Conservation (phyloP, 2,113 vertebrate species). For the Heterotis niloticus region DNA sequence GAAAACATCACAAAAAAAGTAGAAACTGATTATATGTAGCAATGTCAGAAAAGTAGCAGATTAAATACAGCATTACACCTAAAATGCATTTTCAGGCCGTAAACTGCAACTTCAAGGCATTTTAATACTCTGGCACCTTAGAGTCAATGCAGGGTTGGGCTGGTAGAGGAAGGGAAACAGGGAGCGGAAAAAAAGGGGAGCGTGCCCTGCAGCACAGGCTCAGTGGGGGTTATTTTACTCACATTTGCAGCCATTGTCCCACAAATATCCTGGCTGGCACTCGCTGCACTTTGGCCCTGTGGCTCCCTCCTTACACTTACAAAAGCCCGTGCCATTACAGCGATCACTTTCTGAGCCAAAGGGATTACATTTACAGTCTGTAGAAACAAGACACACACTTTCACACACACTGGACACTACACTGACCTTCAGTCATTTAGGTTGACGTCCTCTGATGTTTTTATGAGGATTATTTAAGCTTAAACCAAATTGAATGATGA, state of each 20-base stretch:
- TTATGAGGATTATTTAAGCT: no score
- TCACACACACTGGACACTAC: conserved; percentile 71
- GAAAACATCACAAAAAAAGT: not conserved
- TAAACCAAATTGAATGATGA: no score
- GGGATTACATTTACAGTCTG: conserved; percentile 98
- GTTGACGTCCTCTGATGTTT: conserved; percentile 19
- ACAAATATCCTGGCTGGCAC: conserved; percentile 95
- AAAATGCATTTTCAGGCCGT: not conserved
- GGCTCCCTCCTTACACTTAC: conserved; percentile 96
- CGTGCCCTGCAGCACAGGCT: not conserved
- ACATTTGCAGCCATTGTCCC: conserved; percentile 97
- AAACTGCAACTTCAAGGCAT: not conserved
- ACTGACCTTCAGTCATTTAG: conserved; percentile 21
- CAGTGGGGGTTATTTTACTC: conserved; percentile 69
- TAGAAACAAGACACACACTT: conserved; percentile 88
- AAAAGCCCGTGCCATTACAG: conserved; percentile 99
- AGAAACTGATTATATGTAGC: not conserved
- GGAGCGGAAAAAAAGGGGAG: conserved; percentile 31
- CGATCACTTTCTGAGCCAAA: conserved; percentile 91
- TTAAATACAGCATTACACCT: not conserved
- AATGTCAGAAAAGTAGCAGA: conserved; percentile 21
- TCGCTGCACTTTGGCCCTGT: conserved; percentile 93
- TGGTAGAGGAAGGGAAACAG: not conserved
- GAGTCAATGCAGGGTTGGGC: not conserved
- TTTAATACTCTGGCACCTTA: not conserved